Evolutionary conservation across 2,888 invertebrate species (phyloP).

Genomic region (Ischnura elegans): DNA sequence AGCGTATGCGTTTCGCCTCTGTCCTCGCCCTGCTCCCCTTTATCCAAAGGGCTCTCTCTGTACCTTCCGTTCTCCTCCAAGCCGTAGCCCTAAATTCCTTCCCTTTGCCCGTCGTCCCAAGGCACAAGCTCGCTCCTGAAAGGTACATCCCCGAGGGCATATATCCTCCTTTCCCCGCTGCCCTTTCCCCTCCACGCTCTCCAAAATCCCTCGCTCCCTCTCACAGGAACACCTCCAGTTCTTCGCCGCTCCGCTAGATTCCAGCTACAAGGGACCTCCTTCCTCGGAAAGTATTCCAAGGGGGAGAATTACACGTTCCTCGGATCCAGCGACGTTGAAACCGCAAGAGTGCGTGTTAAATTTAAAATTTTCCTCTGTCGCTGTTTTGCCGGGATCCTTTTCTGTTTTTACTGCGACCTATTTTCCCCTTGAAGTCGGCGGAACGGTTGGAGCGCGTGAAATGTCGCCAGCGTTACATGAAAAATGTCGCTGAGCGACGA

Average conservation of each 20-base stretch:
- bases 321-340: background rate
- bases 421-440: background rate
- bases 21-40: background rate
- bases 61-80: background rate
- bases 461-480: background rate
- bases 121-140: background rate
- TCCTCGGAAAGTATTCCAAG: background rate
- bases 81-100: background rate
- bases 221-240: background rate
- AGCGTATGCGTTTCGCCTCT: background rate
- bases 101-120: background rate
- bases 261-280: background rate
- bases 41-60: background rate
- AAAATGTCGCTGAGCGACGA: background rate
- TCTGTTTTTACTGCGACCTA: background rate
- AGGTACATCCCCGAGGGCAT: background rate
- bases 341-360: background rate
- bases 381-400: background rate
- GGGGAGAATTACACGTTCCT: background rate
- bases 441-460: background rate
- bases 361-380: background rate
- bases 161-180: background rate
- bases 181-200: background rate
- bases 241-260: background rate
- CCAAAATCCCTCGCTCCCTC: background rate